Conservation (phyloP, 30 jellyfish, hydroid and myxozoan genomes). For the Aurelia coerulea region DNA sequence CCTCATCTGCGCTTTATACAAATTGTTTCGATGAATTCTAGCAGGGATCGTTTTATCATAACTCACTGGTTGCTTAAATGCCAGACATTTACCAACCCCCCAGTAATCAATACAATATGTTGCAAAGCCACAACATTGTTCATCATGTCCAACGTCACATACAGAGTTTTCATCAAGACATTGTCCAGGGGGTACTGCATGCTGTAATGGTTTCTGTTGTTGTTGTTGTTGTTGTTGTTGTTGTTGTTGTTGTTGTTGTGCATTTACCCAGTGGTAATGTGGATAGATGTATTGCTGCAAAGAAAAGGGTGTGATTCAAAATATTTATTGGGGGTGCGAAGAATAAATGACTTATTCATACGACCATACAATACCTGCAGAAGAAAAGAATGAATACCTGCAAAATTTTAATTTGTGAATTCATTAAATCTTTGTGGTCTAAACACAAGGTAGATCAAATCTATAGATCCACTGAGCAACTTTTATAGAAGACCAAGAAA, state of each 20-base stretch:
- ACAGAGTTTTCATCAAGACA: constrained; percentile 89
- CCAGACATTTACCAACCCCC: constrained; percentile 94
- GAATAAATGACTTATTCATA: too few relatives aligned
- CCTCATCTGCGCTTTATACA: constrained; percentile 66
- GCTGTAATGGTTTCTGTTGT: constrained; percentile 41
- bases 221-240: constrained; percentile 29
- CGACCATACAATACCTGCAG: too few relatives aligned
- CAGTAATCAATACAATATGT: constrained; percentile 92
- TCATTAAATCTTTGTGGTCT: too few relatives aligned
- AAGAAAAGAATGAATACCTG: too few relatives aligned
- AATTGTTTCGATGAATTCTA: constrained; percentile 67
- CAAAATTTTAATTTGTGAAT: too few relatives aligned
- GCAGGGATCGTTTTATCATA: constrained; percentile 69
- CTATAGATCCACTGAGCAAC: too few relatives aligned
- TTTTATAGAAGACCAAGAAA: too few relatives aligned
- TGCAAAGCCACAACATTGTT: constrained; percentile 95
- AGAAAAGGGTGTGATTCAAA: too few relatives aligned
- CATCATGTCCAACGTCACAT: constrained; percentile 91
- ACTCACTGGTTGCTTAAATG: constrained; percentile 54
- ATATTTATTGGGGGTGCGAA: too few relatives aligned
- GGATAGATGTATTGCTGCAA: constrained; percentile 59
- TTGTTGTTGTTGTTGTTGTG: constrained; percentile 49
- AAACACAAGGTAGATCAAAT: too few relatives aligned
- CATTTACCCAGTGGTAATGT: constrained; percentile 50
- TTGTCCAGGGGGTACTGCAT: constrained; percentile 56